Conservation (phyloP, 2,113 vertebrate species). For the Petromus typicus region DNA sequence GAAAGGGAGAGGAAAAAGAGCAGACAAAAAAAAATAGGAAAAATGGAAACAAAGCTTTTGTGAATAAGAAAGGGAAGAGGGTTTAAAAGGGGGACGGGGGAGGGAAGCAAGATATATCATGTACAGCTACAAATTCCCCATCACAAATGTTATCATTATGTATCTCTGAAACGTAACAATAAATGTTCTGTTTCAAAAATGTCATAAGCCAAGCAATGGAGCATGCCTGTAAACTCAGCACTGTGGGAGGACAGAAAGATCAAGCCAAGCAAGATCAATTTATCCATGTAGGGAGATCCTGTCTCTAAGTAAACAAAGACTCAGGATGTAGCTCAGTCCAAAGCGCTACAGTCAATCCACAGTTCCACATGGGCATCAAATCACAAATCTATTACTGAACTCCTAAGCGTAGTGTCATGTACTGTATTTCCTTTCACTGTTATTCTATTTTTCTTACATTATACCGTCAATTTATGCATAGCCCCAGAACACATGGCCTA, state of each 20-base stretch:
- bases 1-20: too few relatives aligned
- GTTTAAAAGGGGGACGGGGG: too few relatives aligned
- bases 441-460: not conserved
- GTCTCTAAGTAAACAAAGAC: not conserved
- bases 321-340: not conserved
- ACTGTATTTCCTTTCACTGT: not conserved
- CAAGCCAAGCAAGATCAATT: not conserved
- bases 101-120: too few relatives aligned
- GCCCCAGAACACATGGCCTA: not conserved
- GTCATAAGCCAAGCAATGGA: not conserved
- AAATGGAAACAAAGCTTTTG: too few relatives aligned
- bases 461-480: not conserved
- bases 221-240: not conserved
- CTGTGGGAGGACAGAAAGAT: not conserved
- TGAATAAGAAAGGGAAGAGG: too few relatives aligned
- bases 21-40: too few relatives aligned
- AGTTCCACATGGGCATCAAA: not conserved
- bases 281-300: not conserved
- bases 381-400: not conserved
- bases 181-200: too few relatives aligned
- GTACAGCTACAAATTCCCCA: too few relatives aligned
- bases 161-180: too few relatives aligned
- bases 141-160: too few relatives aligned
- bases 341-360: not conserved
- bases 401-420: not conserved